These are phyloP conservation scores for Nephrotoma guestfalica DNA, from an alignment of 2,888 invertebrate genomes.

Conservation along the genomic window DNA sequence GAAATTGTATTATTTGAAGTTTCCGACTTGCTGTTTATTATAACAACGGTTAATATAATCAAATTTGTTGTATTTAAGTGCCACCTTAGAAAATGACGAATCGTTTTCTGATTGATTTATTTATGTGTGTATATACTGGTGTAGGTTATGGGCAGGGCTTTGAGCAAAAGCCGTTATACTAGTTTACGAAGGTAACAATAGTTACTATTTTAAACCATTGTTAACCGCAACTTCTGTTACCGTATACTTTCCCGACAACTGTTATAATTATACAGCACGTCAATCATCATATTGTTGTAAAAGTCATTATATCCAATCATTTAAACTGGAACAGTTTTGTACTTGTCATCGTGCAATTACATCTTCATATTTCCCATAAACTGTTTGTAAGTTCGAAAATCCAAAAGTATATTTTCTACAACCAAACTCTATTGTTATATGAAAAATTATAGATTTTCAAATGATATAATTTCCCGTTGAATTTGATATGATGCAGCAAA, in stretches of 20 bases:
- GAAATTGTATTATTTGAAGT: background rate
- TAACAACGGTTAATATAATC: background rate
- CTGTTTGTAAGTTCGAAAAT: background rate
- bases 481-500: background rate
- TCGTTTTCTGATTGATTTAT: background rate
- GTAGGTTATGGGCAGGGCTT: background rate
- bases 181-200: background rate
- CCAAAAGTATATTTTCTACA: background rate
- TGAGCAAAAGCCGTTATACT: background rate
- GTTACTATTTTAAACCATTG: background rate
- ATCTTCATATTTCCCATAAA: background rate
- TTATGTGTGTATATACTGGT: background rate
- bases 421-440: background rate
- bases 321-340: background rate
- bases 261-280: background rate
- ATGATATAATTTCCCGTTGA: background rate
- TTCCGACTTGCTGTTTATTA: background rate
- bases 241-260: background rate
- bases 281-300: background rate
- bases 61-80: background rate
- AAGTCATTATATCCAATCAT: background rate
- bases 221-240: background rate
- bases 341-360: background rate
- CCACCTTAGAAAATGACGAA: background rate
- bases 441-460: background rate